Evolutionary conservation across 2,797 vertebrate genomes (phyloP), one percentile per base, ranked within the genome.

Genomic region (Gymnoscopelus microlampas): DNA sequence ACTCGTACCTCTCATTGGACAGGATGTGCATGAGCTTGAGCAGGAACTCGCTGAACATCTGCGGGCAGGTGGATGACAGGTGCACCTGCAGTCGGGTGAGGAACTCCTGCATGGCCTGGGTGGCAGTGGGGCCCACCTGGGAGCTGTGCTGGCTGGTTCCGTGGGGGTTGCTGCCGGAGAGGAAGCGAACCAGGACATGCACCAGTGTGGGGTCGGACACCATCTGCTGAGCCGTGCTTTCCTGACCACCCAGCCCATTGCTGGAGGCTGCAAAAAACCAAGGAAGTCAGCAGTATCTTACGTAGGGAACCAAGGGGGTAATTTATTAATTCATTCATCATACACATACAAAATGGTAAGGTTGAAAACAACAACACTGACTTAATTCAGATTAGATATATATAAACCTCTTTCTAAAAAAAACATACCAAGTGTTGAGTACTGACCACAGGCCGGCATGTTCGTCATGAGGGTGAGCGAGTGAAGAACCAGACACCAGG

Each of bases 21-120:
- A 99, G 94, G 88, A 98, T 98, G 92, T 99, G 98, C 92, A 99
- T 94, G 65, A 99, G 93, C 79, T 97, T 97, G 68, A 99, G 93
- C 77, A 99, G 94, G 91, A 99, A 98, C 94, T 99, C 97, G 92
- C 97, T 99, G 90, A 99, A 99, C 94, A 98, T 97, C 86, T 99
- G 97, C 44, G 98, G 98, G 85, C 96, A 97, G 59, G 95, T 95
- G 87, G 98, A 96, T 77, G 97, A 99, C 77, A 99, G 94, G 85
- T 99, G 98, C 59, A 99, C 97, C 92, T 99, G 98, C 73, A 99
- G 93, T 14, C 98, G 94, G 79, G 96, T 97, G 82, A 99, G 90
- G 87, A 99, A 98, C 88, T 99, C 98, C 59, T 99, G 98, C 98
- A 99, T 97, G 88, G 98, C 98, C 94, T 99, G 98, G 0, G 97